A percentile compares a stretch with the other conserved stretches of the same genome.
These are phyloP conservation scores for Hylia prasina DNA, from an alignment of 2,113 vertebrate genomes.

Conservation along the genomic window DNA sequence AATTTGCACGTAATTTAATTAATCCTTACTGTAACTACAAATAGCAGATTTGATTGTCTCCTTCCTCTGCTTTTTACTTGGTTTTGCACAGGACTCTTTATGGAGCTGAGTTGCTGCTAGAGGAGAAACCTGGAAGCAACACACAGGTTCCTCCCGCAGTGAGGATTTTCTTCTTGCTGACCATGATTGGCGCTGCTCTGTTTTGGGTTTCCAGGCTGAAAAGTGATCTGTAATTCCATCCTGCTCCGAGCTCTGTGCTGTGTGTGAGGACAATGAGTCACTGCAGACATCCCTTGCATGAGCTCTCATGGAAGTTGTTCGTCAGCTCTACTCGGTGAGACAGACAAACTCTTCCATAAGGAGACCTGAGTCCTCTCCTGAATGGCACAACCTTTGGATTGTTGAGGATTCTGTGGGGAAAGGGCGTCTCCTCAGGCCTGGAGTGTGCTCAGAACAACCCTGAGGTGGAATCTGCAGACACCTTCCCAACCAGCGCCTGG, in stretches of 20 bases:
- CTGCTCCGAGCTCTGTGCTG: neutral
- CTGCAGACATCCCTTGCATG: neutral
- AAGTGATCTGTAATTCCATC: neutral
- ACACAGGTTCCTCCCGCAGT: fast-evolving
- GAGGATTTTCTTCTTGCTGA: neutral
- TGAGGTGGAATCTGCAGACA: neutral
- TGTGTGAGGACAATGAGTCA: neutral
- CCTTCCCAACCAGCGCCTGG: neutral
- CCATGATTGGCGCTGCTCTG: neutral
- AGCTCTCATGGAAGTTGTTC: neutral
- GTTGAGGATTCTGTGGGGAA: neutral
- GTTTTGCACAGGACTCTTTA: neutral
- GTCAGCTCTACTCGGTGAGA: fast-evolving
- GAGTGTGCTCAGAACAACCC: neutral
- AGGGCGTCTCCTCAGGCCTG: neutral
- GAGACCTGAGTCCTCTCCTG: neutral
- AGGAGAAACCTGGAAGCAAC: neutral
- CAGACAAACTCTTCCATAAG: neutral
- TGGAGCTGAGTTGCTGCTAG: neutral
- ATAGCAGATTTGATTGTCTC: neutral
- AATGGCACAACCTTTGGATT: fast-evolving
- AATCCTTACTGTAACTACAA: neutral
- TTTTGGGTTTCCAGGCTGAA: neutral
- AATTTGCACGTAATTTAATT: neutral
- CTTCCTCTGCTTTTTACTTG: neutral